phyloP scores from a whole-genome alignment of 2,888 invertebrate species.

The Aspidiotus destructor region DNA sequence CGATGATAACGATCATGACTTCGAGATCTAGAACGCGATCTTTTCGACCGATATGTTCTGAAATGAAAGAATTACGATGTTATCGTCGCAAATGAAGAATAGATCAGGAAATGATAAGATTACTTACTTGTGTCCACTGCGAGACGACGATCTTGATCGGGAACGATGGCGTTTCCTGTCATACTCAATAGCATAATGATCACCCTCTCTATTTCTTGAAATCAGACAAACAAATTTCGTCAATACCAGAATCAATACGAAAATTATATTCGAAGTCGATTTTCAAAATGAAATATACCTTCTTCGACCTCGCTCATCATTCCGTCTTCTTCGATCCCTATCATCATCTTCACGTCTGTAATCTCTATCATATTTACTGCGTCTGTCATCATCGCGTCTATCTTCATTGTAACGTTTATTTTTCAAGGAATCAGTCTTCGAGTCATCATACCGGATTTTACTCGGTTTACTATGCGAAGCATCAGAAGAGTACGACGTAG shows the following conservation, averaged over 20 bases:
- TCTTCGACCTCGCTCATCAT: neutral
- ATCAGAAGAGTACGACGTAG: slow-evolving; percentile 21
- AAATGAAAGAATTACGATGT: neutral
- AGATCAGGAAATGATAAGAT: neutral
- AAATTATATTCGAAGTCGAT: neutral
- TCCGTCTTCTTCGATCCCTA: slow-evolving; percentile 5
- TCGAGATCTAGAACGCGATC: slow-evolving; percentile 24
- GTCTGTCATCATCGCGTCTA: neutral
- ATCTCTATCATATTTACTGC: slow-evolving; percentile 2
- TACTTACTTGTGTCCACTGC: slow-evolving; percentile 17
- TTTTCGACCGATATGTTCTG: neutral
- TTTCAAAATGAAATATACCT: neutral
- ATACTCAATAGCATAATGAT: slow-evolving; percentile 7
- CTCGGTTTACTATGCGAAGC: slow-evolving; percentile 8
- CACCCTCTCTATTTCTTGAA: neutral
- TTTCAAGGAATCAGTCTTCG: slow-evolving; percentile 11
- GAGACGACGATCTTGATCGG: slow-evolving; percentile 22
- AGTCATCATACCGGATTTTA: neutral
- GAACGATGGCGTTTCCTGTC: slow-evolving; percentile 21
- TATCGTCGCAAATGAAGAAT: too few species aligned
- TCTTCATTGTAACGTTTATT: slow-evolving; percentile 16
- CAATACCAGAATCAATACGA: neutral
- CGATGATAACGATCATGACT: slow-evolving; percentile 23
- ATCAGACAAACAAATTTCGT: neutral
- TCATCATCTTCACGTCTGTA: slow-evolving; percentile 15